A percentile compares a stretch with the other conserved stretches of the same genome.
phyloP scores from a whole-genome alignment of 2,888 invertebrate genomes.

The Lottia scabra region DNA sequence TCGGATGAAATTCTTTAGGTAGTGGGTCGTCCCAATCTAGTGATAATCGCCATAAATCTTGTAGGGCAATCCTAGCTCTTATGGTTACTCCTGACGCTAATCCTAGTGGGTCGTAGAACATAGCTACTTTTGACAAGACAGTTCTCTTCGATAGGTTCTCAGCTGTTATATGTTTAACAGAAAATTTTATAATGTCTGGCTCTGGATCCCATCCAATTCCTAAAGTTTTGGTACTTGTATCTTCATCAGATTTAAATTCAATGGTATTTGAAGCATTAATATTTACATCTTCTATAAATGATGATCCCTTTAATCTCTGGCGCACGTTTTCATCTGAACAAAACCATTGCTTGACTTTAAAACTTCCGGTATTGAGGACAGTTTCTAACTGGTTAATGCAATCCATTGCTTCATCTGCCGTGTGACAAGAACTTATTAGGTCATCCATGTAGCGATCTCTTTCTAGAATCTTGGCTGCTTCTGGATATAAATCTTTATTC shows the following conservation, averaged over 20 bases:
- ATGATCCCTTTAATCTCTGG: not conserved
- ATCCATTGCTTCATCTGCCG: constrained; percentile 1
- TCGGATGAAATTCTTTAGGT: not conserved
- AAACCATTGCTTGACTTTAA: constrained; percentile 13
- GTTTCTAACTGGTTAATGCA: constrained; percentile 9
- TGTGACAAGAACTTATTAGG: constrained; percentile 12
- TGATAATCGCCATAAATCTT: constrained; percentile 11
- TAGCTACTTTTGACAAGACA: constrained; percentile 14
- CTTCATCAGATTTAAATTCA: not conserved
- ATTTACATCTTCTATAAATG: not conserved
- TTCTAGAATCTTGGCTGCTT: constrained; percentile 17
- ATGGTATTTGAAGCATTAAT: not conserved
- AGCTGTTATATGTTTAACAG: constrained; percentile 6
- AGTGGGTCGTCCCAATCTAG: constrained; percentile 11
- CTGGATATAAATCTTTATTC: constrained; percentile 6
- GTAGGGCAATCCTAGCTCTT: constrained; percentile 16
- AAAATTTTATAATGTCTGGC: constrained; percentile 9
- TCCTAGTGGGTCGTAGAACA: constrained; percentile 18
- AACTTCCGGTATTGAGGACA: constrained; percentile 11
- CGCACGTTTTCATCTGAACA: constrained; percentile 4
- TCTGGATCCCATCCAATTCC: constrained; percentile 10
- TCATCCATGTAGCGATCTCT: constrained; percentile 23
- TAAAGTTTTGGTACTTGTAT: not conserved
- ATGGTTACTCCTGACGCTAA: constrained; percentile 16
- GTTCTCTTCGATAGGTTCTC: constrained; percentile 13